Percentiles rank a stretch among this genome's conserved stretches.
These are phyloP conservation scores for Sycophila texana DNA, from an alignment of 2,888 invertebrate species.

Conservation along the genomic window DNA sequence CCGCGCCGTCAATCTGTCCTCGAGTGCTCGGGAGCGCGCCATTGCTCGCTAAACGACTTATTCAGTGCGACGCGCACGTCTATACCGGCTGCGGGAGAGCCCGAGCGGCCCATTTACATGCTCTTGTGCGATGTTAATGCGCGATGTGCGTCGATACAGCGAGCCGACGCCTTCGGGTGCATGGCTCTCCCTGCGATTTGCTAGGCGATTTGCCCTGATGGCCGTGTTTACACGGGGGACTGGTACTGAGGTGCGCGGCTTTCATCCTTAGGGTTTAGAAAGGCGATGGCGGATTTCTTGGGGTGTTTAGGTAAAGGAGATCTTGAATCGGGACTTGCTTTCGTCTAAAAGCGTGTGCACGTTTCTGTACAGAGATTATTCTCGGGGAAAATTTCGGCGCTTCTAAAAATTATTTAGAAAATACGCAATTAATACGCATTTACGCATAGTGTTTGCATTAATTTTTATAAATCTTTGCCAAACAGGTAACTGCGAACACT, in stretches of 20 bases:
- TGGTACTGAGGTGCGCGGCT: not conserved
- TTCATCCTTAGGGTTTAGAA: not conserved
- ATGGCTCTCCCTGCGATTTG: not conserved
- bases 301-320: too few species aligned
- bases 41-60: constrained; percentile 48
- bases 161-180: not conserved
- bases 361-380: too few species aligned
- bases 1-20: constrained; percentile 25
- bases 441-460: too few species aligned
- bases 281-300: too few species aligned
- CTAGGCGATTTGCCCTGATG: not conserved
- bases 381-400: too few species aligned
- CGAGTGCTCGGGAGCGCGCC: constrained; percentile 27
- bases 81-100: not conserved
- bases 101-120: constrained; percentile 37
- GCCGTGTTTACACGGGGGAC: not conserved
- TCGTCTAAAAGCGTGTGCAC: too few species aligned
- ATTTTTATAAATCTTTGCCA: too few species aligned
- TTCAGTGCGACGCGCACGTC: constrained; percentile 13
- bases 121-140: constrained; percentile 27
- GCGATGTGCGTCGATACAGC: not conserved
- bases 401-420: too few species aligned
- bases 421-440: too few species aligned
- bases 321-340: too few species aligned
- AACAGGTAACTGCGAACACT: too few species aligned